Evolutionary conservation across 2,113 vertebrate genomes (phyloP).

Genomic region (Empidonax traillii): DNA sequence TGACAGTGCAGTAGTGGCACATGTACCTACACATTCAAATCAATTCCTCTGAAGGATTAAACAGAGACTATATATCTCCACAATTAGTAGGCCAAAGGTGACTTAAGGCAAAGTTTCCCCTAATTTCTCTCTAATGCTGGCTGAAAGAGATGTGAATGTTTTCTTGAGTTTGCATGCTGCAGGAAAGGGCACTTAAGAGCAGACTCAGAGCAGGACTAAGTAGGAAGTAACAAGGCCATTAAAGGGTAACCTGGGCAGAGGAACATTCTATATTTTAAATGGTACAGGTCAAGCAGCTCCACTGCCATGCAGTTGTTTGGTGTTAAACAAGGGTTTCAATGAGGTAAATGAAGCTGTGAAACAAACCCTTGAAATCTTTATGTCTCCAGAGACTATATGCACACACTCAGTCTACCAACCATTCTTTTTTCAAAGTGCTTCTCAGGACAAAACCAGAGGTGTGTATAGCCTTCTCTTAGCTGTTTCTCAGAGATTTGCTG

Average conservation of each 20-base stretch:
- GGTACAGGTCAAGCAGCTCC: neutral
- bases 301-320: neutral
- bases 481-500: neutral
- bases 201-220: neutral
- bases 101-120: neutral
- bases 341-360: neutral
- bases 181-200: neutral
- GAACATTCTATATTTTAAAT: rapidly evolving
- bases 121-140: neutral
- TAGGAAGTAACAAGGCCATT: neutral
- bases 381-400: rapidly evolving
- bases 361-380: neutral
- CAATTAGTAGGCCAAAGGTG: neutral
- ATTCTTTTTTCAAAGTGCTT: neutral
- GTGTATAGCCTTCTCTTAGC: rapidly evolving
- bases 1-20: neutral
- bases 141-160: neutral
- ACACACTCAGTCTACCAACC: neutral
- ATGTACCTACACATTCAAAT: neutral
- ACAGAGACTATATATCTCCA: neutral
- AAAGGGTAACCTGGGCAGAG: neutral
- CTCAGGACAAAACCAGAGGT: neutral
- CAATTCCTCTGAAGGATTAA: neutral
- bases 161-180: neutral
- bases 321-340: neutral